A percentile compares a stretch with the other conserved stretches of the same genome.
phyloP scores from a whole-genome alignment of 2,888 invertebrate species.

The Plebejus anna region DNA sequence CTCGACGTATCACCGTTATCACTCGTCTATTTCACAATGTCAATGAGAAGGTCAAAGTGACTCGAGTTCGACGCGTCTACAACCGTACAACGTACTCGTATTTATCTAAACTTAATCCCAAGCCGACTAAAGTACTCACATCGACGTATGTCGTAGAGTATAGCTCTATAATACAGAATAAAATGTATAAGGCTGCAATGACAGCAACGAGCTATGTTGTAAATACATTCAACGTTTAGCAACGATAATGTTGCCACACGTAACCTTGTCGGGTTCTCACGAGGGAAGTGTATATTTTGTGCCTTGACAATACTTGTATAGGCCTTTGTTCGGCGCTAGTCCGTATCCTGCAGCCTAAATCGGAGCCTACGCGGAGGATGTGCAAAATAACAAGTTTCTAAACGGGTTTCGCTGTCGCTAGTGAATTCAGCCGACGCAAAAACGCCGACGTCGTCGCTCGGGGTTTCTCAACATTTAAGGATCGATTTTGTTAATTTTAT shows the following conservation, averaged over 20 bases:
- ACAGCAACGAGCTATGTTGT: conserved; percentile 74
- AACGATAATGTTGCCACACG: conserved; percentile 77
- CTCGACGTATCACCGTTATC: conserved; percentile 74
- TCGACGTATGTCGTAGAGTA: neutral
- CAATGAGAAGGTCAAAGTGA: conserved; percentile 79
- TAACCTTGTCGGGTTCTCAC: conserved; percentile 79
- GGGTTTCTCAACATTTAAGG: conserved; percentile 21
- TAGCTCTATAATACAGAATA: conserved; percentile 28
- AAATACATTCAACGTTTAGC: conserved; percentile 77
- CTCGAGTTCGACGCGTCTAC: conserved; percentile 54
- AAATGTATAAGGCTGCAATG: conserved; percentile 52
- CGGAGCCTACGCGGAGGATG: conserved; percentile 41
- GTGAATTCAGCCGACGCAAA: conserved; percentile 37
- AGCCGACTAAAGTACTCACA: conserved; percentile 1
- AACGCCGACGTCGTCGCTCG: neutral
- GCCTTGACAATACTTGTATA: conserved; percentile 78
- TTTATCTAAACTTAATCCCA: conserved; percentile 28
- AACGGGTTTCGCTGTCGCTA: conserved; percentile 39
- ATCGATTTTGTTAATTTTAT: conserved; percentile 23
- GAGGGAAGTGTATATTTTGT: conserved; percentile 78
- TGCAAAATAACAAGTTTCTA: conserved; percentile 49
- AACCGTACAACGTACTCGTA: conserved; percentile 45
- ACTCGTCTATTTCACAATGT: conserved; percentile 79
- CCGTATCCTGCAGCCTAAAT: conserved; percentile 69
- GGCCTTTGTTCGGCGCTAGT: conserved; percentile 69